phyloP scores from a whole-genome alignment of 2,888 invertebrate genomes.

The Geophilus truncorum region DNA sequence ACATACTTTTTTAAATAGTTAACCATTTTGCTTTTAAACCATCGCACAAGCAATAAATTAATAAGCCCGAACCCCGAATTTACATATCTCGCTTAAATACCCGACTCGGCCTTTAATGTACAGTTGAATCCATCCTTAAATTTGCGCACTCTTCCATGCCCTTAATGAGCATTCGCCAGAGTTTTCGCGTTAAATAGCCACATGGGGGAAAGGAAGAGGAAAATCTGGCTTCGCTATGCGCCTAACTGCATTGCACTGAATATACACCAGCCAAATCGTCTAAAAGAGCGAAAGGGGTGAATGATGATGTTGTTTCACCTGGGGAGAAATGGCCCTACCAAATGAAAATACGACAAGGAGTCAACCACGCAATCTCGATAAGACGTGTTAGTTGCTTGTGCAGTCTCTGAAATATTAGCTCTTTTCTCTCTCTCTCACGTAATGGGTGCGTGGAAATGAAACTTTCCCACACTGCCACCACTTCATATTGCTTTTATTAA shows the following conservation, averaged over 20 bases:
- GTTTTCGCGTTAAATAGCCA: constrained; percentile 22
- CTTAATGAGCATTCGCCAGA: constrained; percentile 21
- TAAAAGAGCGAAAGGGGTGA: constrained; percentile 6
- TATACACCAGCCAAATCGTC: constrained; percentile 14
- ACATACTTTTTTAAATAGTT: no score
- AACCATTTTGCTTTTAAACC: neutral
- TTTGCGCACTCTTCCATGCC: constrained; percentile 7
- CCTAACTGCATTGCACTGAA: constrained; percentile 25
- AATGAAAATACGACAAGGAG: constrained; percentile 27
- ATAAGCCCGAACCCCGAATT: neutral
- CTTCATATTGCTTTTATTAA: constrained; percentile 22
- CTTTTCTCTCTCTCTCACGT: constrained; percentile 17
- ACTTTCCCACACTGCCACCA: constrained; percentile 14
- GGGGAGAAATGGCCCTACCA: constrained; percentile 21
- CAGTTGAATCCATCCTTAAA: constrained; percentile 23
- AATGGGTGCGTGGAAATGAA: constrained; percentile 18
- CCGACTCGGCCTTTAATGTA: constrained; percentile 13
- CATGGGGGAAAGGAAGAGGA: constrained; percentile 4
- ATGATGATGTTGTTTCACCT: constrained; percentile 24
- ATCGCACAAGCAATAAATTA: neutral
- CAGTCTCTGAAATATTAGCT: constrained; percentile 25
- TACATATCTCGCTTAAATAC: constrained; percentile 20
- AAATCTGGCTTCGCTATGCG: constrained; percentile 21
- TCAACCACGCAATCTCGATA: constrained; percentile 27
- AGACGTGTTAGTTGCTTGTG: constrained; percentile 27